phyloP scores from a whole-genome alignment of 2,888 invertebrate species.

The Sthenelais limicola region DNA sequence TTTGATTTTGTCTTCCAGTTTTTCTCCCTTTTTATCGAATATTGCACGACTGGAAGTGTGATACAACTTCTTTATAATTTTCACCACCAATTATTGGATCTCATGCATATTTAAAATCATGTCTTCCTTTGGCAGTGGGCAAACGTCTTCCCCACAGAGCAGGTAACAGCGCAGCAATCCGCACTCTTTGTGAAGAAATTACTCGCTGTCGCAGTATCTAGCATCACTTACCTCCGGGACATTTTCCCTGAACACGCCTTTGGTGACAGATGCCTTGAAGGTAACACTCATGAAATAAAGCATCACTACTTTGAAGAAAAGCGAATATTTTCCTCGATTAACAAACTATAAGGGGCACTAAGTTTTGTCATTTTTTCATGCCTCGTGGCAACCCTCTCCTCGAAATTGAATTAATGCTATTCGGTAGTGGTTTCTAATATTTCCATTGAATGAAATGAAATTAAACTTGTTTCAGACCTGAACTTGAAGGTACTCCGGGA shows the following conservation, averaged over 20 bases:
- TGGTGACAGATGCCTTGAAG: constrained; percentile 72
- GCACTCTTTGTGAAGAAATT: constrained; percentile 72
- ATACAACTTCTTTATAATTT: too few relatives aligned
- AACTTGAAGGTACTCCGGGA: constrained; percentile 52
- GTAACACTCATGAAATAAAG: too few relatives aligned
- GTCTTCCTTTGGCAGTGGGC: constrained; percentile 64
- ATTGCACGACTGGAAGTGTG: too few relatives aligned
- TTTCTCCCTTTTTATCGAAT: too few relatives aligned
- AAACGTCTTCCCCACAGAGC: constrained; percentile 70
- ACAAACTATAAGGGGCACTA: neutral
- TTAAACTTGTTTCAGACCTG: constrained; percentile 45
- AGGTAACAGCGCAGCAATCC: constrained; percentile 69
- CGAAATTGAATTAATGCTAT: neutral
- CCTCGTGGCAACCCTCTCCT: neutral
- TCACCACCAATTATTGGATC: too few relatives aligned
- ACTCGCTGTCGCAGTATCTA: constrained; percentile 72
- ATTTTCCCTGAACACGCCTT: constrained; percentile 74
- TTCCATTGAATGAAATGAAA: neutral
- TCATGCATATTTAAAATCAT: too few relatives aligned
- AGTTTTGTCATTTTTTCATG: neutral
- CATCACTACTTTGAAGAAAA: too few relatives aligned
- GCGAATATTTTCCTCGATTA: neutral
- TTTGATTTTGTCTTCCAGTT: too few relatives aligned
- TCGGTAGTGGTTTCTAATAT: neutral
- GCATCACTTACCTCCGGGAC: constrained; percentile 72